Evolutionary conservation across 2,888 invertebrate genomes (phyloP).

Genomic region (Anoncus sp.): DNA sequence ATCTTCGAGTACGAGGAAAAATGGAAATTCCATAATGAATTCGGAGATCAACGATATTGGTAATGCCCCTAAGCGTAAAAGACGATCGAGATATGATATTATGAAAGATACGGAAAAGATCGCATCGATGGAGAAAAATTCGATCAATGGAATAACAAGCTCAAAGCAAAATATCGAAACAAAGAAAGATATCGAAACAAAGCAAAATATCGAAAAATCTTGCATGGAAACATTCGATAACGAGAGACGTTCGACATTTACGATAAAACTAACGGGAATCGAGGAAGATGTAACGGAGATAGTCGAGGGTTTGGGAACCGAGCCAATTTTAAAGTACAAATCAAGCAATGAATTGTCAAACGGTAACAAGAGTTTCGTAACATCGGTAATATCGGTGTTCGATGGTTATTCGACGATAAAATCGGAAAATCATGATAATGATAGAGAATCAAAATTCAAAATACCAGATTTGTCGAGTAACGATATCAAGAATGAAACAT

Average conservation of each 20-base stretch:
- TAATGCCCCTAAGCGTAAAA: slow-evolving; percentile 66
- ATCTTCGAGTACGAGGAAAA: slow-evolving; percentile 7
- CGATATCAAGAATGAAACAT: slow-evolving; percentile 21
- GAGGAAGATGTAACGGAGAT: slow-evolving; percentile 77
- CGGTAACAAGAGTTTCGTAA: slow-evolving; percentile 63
- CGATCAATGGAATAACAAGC: slow-evolving; percentile 14
- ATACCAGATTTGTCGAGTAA: background rate
- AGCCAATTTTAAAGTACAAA: slow-evolving; percentile 51
- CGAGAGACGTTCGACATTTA: slow-evolving; percentile 66
- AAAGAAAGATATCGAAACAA: slow-evolving; percentile 17
- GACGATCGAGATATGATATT: slow-evolving; percentile 66
- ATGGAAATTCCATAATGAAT: background rate
- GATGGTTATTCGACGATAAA: slow-evolving; percentile 36
- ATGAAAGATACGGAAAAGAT: slow-evolving; percentile 70
- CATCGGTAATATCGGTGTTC: slow-evolving; percentile 72
- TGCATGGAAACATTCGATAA: background rate
- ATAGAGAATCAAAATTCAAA: slow-evolving; percentile 3
- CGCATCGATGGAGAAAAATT: slow-evolving; percentile 46
- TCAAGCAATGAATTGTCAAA: slow-evolving; percentile 24
- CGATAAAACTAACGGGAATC: slow-evolving; percentile 76
- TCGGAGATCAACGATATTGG: slow-evolving; percentile 54
- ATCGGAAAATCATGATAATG: background rate
- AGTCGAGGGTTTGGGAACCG: slow-evolving; percentile 72
- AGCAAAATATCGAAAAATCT: slow-evolving; percentile 18
- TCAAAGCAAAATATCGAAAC: slow-evolving; percentile 1